Evolutionary conservation across 2,888 invertebrate genomes (phyloP).

Genomic region (Liodrosophila aerea): DNA sequence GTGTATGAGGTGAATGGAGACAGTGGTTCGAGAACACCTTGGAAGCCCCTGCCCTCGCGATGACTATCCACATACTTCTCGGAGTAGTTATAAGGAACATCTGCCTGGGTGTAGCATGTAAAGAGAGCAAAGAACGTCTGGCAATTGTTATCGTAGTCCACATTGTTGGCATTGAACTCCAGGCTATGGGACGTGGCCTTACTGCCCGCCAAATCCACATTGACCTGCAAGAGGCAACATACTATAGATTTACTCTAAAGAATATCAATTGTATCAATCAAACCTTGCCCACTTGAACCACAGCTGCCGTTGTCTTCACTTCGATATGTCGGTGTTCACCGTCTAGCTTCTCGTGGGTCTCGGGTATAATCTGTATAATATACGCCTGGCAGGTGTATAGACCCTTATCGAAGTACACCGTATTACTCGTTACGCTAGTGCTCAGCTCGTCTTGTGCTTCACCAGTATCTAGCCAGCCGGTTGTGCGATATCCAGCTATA

Average conservation of each 20-base stretch:
- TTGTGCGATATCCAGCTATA: constrained; percentile 72
- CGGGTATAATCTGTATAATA: constrained; percentile 78
- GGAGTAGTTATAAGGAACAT: constrained; percentile 44
- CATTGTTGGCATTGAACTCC: constrained; percentile 70
- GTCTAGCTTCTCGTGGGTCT: constrained; percentile 65
- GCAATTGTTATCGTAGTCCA: constrained; percentile 76
- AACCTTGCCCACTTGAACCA: constrained; percentile 57
- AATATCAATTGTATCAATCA: neutral
- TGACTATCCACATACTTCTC: constrained; percentile 75
- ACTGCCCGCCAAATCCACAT: constrained; percentile 26
- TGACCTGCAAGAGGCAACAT: constrained; percentile 23
- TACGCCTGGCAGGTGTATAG: constrained; percentile 79
- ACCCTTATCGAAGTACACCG: constrained; percentile 51
- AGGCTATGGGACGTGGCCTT: constrained; percentile 62
- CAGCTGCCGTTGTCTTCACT: constrained; percentile 64
- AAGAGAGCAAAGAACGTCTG: constrained; percentile 77
- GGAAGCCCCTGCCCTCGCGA: constrained; percentile 70
- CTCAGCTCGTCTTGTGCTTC: constrained; percentile 54
- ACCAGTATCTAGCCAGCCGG: constrained; percentile 74
- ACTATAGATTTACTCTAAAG: constrained; percentile 8
- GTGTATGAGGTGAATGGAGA: constrained; percentile 75
- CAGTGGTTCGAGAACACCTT: constrained; percentile 71
- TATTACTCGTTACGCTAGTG: constrained; percentile 49
- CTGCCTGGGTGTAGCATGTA: constrained; percentile 55
- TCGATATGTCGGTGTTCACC: constrained; percentile 65